Evolutionary conservation across 2,888 invertebrate genomes (phyloP).

Genomic region (Tetrapedia diversipes): DNA sequence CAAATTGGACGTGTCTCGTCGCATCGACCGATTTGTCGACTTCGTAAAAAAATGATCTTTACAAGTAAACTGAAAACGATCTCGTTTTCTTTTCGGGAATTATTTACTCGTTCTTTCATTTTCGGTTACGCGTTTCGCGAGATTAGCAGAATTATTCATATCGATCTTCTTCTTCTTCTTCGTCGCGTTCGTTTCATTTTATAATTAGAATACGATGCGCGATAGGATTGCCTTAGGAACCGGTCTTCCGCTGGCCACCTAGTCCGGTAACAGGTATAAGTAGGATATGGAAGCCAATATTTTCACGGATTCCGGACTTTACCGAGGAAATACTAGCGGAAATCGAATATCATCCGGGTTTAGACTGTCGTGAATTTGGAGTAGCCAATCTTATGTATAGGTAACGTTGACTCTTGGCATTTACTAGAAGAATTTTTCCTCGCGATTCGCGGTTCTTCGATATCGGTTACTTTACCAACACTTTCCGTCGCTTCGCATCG

Average conservation of each 20-base stretch:
- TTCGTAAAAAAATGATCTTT: no score
- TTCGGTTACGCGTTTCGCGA: no score
- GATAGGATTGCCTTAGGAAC: no score
- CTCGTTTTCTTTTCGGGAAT: no score
- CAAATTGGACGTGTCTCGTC: not conserved
- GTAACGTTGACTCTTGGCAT: slow-evolving; percentile 45
- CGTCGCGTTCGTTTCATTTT: no score
- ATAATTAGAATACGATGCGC: no score
- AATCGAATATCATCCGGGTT: slow-evolving; percentile 36
- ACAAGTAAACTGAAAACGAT: no score
- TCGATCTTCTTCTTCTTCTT: no score
- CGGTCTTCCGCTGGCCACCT: no score
- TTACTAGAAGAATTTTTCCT: slow-evolving; percentile 27
- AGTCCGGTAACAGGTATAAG: not conserved
- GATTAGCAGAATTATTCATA: no score
- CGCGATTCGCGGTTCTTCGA: not conserved
- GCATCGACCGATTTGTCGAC: not conserved
- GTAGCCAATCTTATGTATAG: not conserved
- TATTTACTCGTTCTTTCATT: no score
- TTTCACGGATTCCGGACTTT: slow-evolving; percentile 36
- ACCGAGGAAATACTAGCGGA: slow-evolving; percentile 52
- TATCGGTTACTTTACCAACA: not conserved
- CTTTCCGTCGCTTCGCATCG: not conserved
- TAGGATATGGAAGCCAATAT: slow-evolving; percentile 19
- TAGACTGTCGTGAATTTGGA: not conserved